Evolutionary conservation across 1,140 invertebrate species (phyloP).

Genomic region (Intoshia linei): DNA sequence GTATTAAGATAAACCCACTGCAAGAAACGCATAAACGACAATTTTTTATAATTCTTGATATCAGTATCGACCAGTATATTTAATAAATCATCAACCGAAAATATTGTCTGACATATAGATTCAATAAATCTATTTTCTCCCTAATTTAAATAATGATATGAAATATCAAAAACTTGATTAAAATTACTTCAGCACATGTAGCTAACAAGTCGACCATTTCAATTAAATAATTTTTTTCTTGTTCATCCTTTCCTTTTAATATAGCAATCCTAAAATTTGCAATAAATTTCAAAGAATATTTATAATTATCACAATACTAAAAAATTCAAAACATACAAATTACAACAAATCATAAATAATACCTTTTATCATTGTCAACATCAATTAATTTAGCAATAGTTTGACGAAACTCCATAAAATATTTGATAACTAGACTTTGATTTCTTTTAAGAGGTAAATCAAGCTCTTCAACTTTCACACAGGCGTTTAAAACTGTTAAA

Average conservation of each 20-base stretch:
- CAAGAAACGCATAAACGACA: constrained; percentile 15
- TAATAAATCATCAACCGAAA: constrained; percentile 15
- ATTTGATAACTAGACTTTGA: constrained; percentile 20
- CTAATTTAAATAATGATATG: constrained; percentile 6
- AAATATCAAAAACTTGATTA: background rate
- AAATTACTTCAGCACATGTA: constrained; percentile 15
- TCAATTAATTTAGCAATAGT: constrained; percentile 9
- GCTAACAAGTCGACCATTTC: constrained; percentile 16
- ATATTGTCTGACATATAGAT: constrained; percentile 21
- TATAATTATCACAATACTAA: background rate
- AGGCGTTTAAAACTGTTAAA: constrained; percentile 14
- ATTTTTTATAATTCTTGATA: constrained; percentile 15
- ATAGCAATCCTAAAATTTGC: constrained; percentile 4
- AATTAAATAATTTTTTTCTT: constrained; percentile 12
- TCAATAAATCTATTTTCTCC: constrained; percentile 21
- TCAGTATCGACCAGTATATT: constrained; percentile 12
- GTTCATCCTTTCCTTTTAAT: constrained; percentile 8
- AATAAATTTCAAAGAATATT: background rate
- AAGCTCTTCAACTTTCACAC: constrained; percentile 15
- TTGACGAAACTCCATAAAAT: constrained; percentile 17
- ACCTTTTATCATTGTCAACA: constrained; percentile 10
- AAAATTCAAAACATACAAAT: background rate
- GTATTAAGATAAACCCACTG: constrained; percentile 20
- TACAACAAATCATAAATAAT: constrained; percentile 3
- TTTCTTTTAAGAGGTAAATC: constrained; percentile 18